Evolutionary conservation across 2,888 invertebrate species (phyloP).

Genomic region (Muschampia plurimacula): DNA sequence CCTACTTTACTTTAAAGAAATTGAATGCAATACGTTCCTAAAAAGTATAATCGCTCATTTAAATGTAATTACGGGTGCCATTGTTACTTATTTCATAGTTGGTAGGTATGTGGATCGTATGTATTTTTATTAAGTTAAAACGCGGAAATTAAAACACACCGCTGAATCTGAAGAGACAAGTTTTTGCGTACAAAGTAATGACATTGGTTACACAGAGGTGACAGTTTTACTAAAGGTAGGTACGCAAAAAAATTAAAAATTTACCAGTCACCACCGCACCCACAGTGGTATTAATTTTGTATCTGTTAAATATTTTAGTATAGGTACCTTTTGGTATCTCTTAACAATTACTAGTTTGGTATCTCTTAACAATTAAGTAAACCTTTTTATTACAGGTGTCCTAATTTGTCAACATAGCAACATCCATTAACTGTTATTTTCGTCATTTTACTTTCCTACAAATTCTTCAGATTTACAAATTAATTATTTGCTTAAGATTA

Average conservation of each 20-base stretch:
- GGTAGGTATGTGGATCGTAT: conserved; percentile 27
- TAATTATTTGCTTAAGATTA: too few species aligned
- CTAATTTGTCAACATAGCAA: too few species aligned
- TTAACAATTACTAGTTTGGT: neutral
- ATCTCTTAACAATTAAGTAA: neutral
- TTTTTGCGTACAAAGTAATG: conserved; percentile 25
- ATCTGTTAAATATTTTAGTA: neutral
- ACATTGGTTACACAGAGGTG: conserved; percentile 21
- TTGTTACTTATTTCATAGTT: conserved; percentile 39
- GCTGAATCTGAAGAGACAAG: conserved; percentile 28
- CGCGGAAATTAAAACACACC: conserved; percentile 21
- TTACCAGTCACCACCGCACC: conserved; percentile 12
- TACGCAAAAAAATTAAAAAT: conserved; percentile 15
- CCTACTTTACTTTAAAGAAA: conserved; percentile 77
- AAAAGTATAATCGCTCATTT: conserved; percentile 54
- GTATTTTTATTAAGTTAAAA: conserved; percentile 29
- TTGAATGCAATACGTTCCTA: conserved; percentile 69
- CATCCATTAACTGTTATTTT: too few species aligned
- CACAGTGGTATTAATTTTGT: neutral
- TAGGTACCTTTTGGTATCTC: neutral
- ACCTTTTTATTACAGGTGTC: too few species aligned
- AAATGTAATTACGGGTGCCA: conserved; percentile 46
- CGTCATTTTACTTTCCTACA: too few species aligned
- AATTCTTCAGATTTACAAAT: too few species aligned
- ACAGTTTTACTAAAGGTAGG: conserved; percentile 27